phyloP scores from a whole-genome alignment of 2,797 vertebrate species.

The Urocyon cinereoargenteus region DNA sequence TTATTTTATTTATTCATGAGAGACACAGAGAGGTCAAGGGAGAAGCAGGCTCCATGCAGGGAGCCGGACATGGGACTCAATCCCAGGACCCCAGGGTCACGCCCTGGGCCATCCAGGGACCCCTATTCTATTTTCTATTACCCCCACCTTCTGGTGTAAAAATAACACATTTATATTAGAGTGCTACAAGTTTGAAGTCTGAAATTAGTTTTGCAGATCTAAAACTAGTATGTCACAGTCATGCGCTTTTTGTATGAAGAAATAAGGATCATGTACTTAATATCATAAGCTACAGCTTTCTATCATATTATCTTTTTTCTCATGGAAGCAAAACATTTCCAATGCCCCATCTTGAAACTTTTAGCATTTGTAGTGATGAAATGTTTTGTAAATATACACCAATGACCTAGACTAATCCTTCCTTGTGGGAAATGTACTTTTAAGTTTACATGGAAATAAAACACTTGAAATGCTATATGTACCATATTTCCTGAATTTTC shows the following conservation, averaged over 20 bases:
- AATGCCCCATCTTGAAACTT: conserved; percentile 73
- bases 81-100: no score
- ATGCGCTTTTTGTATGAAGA: not conserved
- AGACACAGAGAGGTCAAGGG: no score
- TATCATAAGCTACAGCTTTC: not conserved
- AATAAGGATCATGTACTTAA: not conserved
- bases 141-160: no score
- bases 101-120: no score
- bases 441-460: not conserved
- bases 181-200: no score
- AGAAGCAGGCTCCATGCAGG: no score
- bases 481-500: not conserved
- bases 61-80: no score
- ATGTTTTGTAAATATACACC: conserved; percentile 83
- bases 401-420: conserved; percentile 68
- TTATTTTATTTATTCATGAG: no score
- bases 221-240: no score
- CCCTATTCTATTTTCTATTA: no score
- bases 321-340: not conserved
- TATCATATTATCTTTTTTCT: not conserved
- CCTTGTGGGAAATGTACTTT: not conserved
- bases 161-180: no score
- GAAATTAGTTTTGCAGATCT: no score
- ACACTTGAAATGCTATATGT: not conserved
- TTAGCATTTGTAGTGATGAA: conserved; percentile 81